phyloP scores from a whole-genome alignment of 2,113 vertebrate genomes.

The Pungitius pungitius region DNA sequence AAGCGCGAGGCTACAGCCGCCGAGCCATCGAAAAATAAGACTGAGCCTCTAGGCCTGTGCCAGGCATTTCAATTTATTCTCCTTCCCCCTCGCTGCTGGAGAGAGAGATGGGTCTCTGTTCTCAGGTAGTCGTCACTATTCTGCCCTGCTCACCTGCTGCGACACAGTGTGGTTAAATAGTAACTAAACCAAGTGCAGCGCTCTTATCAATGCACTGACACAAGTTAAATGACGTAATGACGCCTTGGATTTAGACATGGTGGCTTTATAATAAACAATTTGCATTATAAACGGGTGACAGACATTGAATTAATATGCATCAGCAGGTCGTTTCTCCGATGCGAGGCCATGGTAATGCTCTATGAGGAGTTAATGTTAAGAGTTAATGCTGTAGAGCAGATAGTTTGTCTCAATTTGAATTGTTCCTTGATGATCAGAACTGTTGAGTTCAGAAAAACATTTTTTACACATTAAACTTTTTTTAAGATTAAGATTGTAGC shows the following conservation, averaged over 20 bases:
- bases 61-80: conserved; percentile 70
- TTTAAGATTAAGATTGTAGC: too few species aligned
- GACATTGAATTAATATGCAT: conserved; percentile 66
- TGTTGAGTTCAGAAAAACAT: not conserved
- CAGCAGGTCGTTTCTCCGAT: conserved; percentile 52
- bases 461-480: too few species aligned
- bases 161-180: conserved; percentile 64
- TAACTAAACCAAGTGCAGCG: conserved; percentile 69
- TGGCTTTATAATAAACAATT: conserved; percentile 64
- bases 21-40: conserved; percentile 57
- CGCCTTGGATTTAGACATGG: conserved; percentile 33
- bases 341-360: conserved; percentile 41
- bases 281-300: conserved; percentile 72
- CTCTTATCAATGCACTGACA: conserved; percentile 60
- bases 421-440: not conserved
- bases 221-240: conserved; percentile 64
- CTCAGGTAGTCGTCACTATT: conserved; percentile 56
- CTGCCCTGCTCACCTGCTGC: conserved; percentile 61
- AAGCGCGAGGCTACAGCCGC: conserved; percentile 56
- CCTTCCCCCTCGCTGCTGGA: conserved; percentile 47
- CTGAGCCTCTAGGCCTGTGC: conserved; percentile 64
- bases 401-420: not conserved
- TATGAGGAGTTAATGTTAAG: conserved; percentile 61
- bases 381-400: conserved; percentile 35
- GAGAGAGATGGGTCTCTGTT: conserved; percentile 49